Evolutionary conservation across 2,888 invertebrate species (phyloP).

Genomic region (Tridacna gigas): DNA sequence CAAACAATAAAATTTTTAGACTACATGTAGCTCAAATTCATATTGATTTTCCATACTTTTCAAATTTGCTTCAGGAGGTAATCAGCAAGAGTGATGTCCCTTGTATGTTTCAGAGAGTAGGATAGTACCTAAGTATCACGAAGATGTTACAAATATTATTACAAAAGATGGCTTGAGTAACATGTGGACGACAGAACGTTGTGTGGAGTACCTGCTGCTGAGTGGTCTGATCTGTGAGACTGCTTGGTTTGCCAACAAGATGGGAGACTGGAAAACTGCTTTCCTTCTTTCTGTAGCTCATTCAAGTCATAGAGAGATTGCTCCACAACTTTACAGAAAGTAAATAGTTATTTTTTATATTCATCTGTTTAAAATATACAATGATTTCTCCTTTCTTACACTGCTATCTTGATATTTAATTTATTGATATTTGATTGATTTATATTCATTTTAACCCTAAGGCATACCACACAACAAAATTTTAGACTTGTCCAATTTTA

Average conservation of each 20-base stretch:
- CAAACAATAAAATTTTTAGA: too few relatives aligned
- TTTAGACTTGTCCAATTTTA: too few relatives aligned
- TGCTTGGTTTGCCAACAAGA: constrained; percentile 81
- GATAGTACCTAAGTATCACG: constrained; percentile 79
- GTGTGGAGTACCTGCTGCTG: constrained; percentile 82
- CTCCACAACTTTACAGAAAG: constrained; percentile 75
- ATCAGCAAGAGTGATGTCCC: too few relatives aligned
- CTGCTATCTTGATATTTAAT: too few relatives aligned
- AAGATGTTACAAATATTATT: constrained; percentile 75
- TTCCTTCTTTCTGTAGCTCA: constrained; percentile 78
- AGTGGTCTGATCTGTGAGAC: constrained; percentile 83
- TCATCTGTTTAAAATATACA: too few relatives aligned
- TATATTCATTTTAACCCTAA: too few relatives aligned
- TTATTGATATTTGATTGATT: too few relatives aligned
- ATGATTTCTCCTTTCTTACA: too few relatives aligned
- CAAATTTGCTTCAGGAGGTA: too few relatives aligned
- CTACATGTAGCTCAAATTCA: too few relatives aligned
- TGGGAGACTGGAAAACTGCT: constrained; percentile 84
- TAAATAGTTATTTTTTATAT: constrained; percentile 36
- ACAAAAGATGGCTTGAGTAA: constrained; percentile 74
- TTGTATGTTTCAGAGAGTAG: constrained; percentile 70
- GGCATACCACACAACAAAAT: too few relatives aligned
- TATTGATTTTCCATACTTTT: constrained; percentile 1
- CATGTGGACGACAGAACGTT: constrained; percentile 81
- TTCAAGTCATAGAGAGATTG: constrained; percentile 70